Percentiles rank a stretch among this genome's conserved stretches.
These are phyloP conservation scores for Brachionus angularis DNA, from an alignment of 1,140 invertebrate genomes.

Conservation along the genomic window DNA sequence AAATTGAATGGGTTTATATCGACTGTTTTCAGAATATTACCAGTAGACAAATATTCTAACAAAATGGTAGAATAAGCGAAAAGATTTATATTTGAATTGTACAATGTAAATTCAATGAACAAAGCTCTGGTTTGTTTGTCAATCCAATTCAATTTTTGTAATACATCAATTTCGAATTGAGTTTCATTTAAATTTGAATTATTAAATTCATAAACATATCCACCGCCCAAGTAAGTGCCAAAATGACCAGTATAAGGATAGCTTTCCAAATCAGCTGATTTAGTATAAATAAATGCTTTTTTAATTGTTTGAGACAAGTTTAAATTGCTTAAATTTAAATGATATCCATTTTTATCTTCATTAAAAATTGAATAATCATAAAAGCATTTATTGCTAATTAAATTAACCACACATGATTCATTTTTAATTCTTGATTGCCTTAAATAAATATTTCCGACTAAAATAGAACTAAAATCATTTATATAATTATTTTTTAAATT, in stretches of 20 bases:
- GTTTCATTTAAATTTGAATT: not conserved
- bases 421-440: not conserved
- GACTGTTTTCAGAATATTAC: constrained; percentile 59
- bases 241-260: constrained; percentile 45
- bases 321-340: constrained; percentile 53
- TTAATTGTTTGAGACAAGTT: constrained; percentile 46
- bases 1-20: constrained; percentile 56
- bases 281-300: not conserved
- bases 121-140: not conserved
- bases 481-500: no score
- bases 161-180: not conserved
- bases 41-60: constrained; percentile 60
- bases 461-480: no score
- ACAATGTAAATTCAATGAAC: not conserved
- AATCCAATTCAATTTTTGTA: not conserved
- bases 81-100: constrained; percentile 51
- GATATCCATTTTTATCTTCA: not conserved
- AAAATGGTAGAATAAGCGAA: constrained; percentile 60
- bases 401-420: not conserved
- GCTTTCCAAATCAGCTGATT: constrained; percentile 55
- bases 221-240: not conserved
- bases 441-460: no score
- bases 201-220: not conserved
- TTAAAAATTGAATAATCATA: not conserved
- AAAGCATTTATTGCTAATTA: not conserved